Evolutionary conservation across 2,797 vertebrate species (phyloP), one percentile per base, ranked within the genome.

Genomic region (Acipenser ruthenus): DNA sequence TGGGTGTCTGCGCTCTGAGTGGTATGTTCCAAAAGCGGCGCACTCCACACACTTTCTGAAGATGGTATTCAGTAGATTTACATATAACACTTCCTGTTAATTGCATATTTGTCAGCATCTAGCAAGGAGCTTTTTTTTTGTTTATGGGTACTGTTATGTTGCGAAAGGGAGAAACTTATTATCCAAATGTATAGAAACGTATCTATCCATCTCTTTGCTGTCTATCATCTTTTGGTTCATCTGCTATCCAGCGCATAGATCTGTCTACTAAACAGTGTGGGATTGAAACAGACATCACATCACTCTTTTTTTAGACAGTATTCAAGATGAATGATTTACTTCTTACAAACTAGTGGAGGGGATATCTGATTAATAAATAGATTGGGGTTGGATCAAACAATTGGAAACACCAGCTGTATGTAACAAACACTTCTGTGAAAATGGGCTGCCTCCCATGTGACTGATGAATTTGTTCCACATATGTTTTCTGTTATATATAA

Each of bases 1-100:
- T 97, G 90, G 87, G 84, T 73, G 11, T 7, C 13, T 12, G 13
- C 10, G 23, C 10, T 53, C 4, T 12, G 13, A 50, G 47, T 48
- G 11, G 60, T 23, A 62, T 10, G 47, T 15, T 23, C 60, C 60
- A 62, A 58, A 58, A 11, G 2, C 11, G 2, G 3, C 12, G 49
- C 60, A 60, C 64, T 12, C 11, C 11, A n/a, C n/a, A 67, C 65
- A 15, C 50, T 49, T 55, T n/a, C 52, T 55, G 52, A 55, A 55
- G 9, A 55, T 10, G 9, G 6, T 55, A 55, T 55, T 55, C 4
- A 2, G 4, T 37, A 37, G 2, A 37, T 37, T 0, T 37, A 37
- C 2, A 37, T 37, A 37, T 37, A 37, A 37, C 23, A 37, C 23
- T 37, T 37, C 23, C 0, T 37, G 23, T 37, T 1, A 37, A 37